A percentile compares a stretch with the other conserved stretches of the same genome.
Evolutionary conservation across 2,797 vertebrate species (phyloP).

Genomic region (Todus mexicanus): DNA sequence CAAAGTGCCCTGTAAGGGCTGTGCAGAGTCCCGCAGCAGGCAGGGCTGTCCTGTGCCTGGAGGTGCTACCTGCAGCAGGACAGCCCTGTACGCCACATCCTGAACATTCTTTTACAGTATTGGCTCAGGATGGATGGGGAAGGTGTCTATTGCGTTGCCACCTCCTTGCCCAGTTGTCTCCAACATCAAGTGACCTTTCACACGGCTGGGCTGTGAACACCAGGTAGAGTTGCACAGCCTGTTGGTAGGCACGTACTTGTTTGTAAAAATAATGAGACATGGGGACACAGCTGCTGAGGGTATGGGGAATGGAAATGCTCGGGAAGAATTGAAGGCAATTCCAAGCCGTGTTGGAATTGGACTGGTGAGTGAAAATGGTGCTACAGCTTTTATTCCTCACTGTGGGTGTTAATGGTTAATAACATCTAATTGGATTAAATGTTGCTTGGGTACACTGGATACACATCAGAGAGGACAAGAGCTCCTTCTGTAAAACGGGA

Average conservation of each 20-base stretch:
- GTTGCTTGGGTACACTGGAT: neutral
- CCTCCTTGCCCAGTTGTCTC: neutral
- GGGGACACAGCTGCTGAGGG: neutral
- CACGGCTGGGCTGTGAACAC: neutral
- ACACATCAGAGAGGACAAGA: neutral
- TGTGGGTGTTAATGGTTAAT: neutral
- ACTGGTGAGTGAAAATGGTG: neutral
- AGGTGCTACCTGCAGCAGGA: neutral
- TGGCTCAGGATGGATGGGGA: neutral
- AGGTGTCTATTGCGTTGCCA: neutral
- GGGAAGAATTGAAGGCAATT: neutral
- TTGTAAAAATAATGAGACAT: neutral
- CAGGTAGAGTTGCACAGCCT: neutral
- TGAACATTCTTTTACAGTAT: rapidly evolving
- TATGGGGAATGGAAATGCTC: neutral
- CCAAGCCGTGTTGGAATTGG: neutral
- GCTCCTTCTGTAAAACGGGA: neutral
- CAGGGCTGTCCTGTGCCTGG: neutral
- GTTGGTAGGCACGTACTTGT: neutral
- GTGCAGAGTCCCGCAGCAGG: neutral
- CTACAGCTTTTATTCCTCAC: neutral
- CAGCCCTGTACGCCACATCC: neutral
- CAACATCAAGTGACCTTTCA: neutral
- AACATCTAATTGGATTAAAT: neutral
- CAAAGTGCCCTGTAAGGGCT: neutral